Percentiles rank a stretch among this genome's conserved stretches.
Evolutionary conservation across 1,140 invertebrate genomes (phyloP).

Genomic region (Mactra quadrangularis): DNA sequence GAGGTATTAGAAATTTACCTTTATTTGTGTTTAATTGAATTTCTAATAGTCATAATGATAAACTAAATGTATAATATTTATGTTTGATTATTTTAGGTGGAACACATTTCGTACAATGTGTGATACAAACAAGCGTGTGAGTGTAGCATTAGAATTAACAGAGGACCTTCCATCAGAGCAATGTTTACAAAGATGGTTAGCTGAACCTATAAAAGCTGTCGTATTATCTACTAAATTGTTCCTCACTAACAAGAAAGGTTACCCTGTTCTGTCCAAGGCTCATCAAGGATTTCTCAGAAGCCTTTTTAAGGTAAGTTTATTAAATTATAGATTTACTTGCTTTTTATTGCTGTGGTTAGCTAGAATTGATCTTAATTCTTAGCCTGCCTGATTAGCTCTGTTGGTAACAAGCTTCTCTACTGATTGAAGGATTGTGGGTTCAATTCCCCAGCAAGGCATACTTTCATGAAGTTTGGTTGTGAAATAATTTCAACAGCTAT

Average conservation of each 20-base stretch:
- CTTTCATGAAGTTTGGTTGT: too few relatives aligned
- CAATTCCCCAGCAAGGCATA: too few relatives aligned
- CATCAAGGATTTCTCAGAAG: constrained; percentile 90
- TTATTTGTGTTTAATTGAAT: too few relatives aligned
- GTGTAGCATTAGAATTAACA: constrained; percentile 88
- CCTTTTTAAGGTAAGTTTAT: constrained; percentile 81
- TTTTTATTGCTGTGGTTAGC: too few relatives aligned
- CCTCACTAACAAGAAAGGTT: constrained; percentile 89
- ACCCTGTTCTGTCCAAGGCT: constrained; percentile 93
- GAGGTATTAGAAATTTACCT: too few relatives aligned
- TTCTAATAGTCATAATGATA: too few relatives aligned
- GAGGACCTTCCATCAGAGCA: constrained; percentile 88
- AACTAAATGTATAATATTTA: too few relatives aligned
- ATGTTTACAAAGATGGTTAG: constrained; percentile 93
- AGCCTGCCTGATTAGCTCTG: background rate
- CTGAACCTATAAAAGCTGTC: constrained; percentile 95
- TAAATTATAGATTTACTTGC: too few relatives aligned
- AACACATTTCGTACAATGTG: constrained; percentile 91
- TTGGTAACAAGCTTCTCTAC: background rate
- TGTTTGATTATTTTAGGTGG: constrained; percentile 91
- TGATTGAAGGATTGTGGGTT: too few relatives aligned
- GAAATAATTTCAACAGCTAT: too few relatives aligned
- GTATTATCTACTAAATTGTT: constrained; percentile 93
- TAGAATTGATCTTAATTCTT: too few relatives aligned
- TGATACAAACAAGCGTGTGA: constrained; percentile 90